Conservation (phyloP, 2,888 invertebrate genomes). For the Hetaerina titia region DNA sequence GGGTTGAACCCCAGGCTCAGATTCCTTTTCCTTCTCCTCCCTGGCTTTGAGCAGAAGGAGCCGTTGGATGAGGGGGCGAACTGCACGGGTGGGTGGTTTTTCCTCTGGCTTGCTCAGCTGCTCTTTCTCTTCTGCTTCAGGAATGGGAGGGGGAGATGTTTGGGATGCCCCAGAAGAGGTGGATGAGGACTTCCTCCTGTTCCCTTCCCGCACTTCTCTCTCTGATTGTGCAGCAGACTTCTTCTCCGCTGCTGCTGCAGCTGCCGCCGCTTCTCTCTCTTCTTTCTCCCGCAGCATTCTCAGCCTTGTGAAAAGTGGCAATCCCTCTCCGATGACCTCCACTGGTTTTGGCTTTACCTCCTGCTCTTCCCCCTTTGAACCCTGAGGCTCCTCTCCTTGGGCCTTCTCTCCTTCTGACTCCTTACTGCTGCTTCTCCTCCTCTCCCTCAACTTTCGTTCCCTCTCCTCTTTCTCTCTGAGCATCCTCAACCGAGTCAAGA, state of each 20-base stretch:
- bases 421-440: conserved; percentile 23
- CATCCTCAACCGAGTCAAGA: conserved; percentile 82
- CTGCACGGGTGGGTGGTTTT: conserved; percentile 79
- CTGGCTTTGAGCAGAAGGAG: conserved; percentile 83
- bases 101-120: neutral
- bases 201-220: conserved; percentile 16
- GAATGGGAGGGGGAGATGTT: conserved; percentile 52
- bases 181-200: neutral
- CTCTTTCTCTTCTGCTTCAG: conserved; percentile 53
- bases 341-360: conserved; percentile 69
- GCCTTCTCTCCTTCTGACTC: conserved; percentile 31
- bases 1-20: neutral
- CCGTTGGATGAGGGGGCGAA: conserved; percentile 86
- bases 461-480: conserved; percentile 91
- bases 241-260: conserved; percentile 24
- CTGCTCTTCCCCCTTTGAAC: conserved; percentile 61
- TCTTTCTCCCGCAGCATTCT: conserved; percentile 92
- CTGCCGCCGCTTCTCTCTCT: conserved; percentile 78
- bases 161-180: neutral
- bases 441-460: conserved; percentile 73
- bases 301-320: conserved; percentile 78
- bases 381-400: neutral
- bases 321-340: conserved; percentile 74
- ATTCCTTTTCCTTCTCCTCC: conserved; percentile 77
- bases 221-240: neutral